Base-by-base conservation (phyloP, 2,113 vertebrate genomes). In the Nibea albiflora region DNA sequence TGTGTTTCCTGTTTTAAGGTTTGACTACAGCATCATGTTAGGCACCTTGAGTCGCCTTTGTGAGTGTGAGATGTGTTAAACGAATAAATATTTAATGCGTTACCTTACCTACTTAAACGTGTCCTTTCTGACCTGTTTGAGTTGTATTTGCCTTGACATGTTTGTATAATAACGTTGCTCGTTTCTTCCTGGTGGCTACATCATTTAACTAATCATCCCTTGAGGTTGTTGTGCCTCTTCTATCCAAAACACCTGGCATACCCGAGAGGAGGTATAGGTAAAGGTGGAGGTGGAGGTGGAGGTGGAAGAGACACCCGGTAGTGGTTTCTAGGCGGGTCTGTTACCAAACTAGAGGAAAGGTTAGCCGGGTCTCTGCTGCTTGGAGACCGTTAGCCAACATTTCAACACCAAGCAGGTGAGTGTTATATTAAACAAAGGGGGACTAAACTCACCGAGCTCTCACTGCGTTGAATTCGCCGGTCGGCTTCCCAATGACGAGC, bases 401-500 rank as follows among this genome's bases (percentile, higher is more conserved):
- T 1, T 14, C 20, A 22, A 24, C 26, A 46, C 11, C 16, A 3
- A n/a, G 5, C 35, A 10, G 26, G 8, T 5, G n/a, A 24, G 14
- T 31, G 2, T 14, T n/a, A 11, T 7, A 15, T 1, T 1, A 46
- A 46, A 1, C 42, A 1, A 0, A 11, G 0, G 1, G 11, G 11
- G 11, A 49, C 1, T 8, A 56, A 65, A 63, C 91, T 92, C 86
- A 95, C 95, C 95, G 93, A 14, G 95, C 95, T 86, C 93, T 88
- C 24, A 71, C 44, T 1, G 94, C 91, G 87, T 92, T 94, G 80
- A 96, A 96, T 4, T 94, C 94, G 1, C 90, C 94, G 42, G 76
- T 93, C n/a, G 91, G 81, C 52, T 80, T 89, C 0, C 94, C 93
- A 4, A 95, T 85, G 72, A 96, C 85, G 65, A 96, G 95, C 88